phyloP scores from a whole-genome alignment of 2,113 vertebrate genomes.

The Conger conger region DNA sequence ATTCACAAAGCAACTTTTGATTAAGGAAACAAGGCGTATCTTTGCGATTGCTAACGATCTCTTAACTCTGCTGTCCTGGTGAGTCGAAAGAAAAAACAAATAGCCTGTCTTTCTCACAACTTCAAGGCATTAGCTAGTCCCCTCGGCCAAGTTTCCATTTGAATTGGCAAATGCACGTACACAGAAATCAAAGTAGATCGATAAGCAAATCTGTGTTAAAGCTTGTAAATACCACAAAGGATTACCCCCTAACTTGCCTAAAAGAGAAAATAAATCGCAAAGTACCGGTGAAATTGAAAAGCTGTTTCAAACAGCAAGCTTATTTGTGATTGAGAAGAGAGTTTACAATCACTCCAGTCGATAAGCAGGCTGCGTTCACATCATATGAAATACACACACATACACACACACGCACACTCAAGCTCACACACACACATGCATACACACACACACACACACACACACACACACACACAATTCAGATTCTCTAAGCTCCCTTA shows the following conservation, averaged over 20 bases:
- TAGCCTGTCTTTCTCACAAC: conserved; percentile 44
- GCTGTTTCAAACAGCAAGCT: not conserved
- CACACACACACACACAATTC: too few relatives aligned
- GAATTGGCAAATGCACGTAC: conserved; percentile 49
- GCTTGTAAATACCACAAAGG: conserved; percentile 37
- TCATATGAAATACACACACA: not conserved
- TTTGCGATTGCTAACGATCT: conserved; percentile 54
- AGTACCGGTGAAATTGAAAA: not conserved
- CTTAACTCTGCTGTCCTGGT: conserved; percentile 45
- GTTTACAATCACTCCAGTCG: conserved; percentile 9
- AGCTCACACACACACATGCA: too few relatives aligned
- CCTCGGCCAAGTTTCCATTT: conserved; percentile 56
- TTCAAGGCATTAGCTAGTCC: conserved; percentile 58
- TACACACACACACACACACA: too few relatives aligned
- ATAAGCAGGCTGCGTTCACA: not conserved
- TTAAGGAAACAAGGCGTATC: conserved; percentile 43
- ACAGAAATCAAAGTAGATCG: conserved; percentile 54
- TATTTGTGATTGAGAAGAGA: conserved; percentile 5
- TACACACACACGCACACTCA: not conserved
- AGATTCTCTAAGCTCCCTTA: not conserved
- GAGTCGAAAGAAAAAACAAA: conserved; percentile 55
- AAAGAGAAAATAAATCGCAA: conserved; percentile 12
- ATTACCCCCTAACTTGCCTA: conserved; percentile 24
- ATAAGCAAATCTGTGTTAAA: conserved; percentile 51
- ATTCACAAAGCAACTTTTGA: conserved; percentile 28